Evolutionary conservation across 2,888 invertebrate genomes (phyloP), one percentile per base, ranked within the genome.

Genomic region (Trachelus tabidus): DNA sequence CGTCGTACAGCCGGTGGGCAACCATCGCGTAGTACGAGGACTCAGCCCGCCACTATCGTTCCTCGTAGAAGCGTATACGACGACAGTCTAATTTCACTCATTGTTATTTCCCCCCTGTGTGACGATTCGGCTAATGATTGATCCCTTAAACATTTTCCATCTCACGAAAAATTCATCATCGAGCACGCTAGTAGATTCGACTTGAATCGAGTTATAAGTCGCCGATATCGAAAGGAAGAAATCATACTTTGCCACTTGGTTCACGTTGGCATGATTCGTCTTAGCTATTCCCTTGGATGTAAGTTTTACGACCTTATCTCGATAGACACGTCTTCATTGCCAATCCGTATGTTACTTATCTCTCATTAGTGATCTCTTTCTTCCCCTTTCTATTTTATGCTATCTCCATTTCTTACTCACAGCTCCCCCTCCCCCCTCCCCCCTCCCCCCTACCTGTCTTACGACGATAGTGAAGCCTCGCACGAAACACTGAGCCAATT

Each of bases 241-340:
- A 23, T 56, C 2, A 56, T 56, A 15, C 23, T 80, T 79, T 34
- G 76, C 76, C 75, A 76, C 75, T 71, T 76, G 74, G 75, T 75
- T 83, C 78, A 80, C 79, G 81, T 83, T 83, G 81, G 85, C 37
- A 74, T 75, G 40, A 75, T 77, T 76, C 73, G 73, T 76, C 73
- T 84, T 81, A 80, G 80, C 79, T 81, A 82, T 85, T 83, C 82
- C 83, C 4, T 37, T 37, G 12, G 12, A 37, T 12, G 9, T 12
- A 23, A 4, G 23, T n/a, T 37, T 40, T 40, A 71, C 71, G n/a
- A 23, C 9, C 56, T 56, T 56, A 56, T 56, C 71, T 71, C 71
- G 1, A 71, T 23, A 34, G 11, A 11, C 12, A 11, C 30, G 11
- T 71, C 71, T 15, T 30, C 30, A 23, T 71, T 34, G 11, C 11